Evolutionary conservation across 1,140 invertebrate species (phyloP), one percentile per base, ranked within the genome.

Genomic region (Eumaeus atala): DNA sequence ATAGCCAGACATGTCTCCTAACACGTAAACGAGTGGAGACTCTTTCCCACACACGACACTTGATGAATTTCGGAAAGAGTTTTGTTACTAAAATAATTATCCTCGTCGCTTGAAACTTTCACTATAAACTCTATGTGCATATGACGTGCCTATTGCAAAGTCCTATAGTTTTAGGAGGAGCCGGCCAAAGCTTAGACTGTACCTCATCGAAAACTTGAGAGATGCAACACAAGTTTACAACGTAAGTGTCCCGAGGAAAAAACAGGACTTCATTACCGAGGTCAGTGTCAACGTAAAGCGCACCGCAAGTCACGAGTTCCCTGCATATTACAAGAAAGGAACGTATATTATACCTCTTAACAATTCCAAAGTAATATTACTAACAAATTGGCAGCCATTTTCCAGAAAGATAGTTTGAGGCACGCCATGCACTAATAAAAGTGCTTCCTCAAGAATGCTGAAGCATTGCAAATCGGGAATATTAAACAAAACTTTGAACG

Each of bases 341-440:
- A 6, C 59, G 54, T 5, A 66, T 36, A 1, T 54, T 61, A 36
- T 69, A 69, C 9, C 40, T 54, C 12, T 34, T 36, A 50, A 65
- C 2, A 56, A 40, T 8, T 21, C n/a, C 16, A 47, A 17, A 8
- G 51, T 38, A 0, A 52, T 18, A 18, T 48, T 49, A 33, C 74
- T 70, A 36, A 58, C 62, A 55, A 89, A 89, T 54, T 89, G 78
- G 5, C 61, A 67, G 0, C 84, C 88, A 55, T 87, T 85, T 51
- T 90, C 87, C 17, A 81, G 65, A 0, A 84, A 47, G 0, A 85
- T 52, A 0, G 64, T 66, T 36, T 62, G 48, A 0, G 80, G 80
- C 9, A 66, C 56, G 8, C 77, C 77, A 44, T 70, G 77, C 0
- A 70, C 50, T 7, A 64, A 55, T 10, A 79, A 61, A 0, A 84